phyloP scores from a whole-genome alignment of 2,113 vertebrate genomes.

The Phrynocephalus versicolor region DNA sequence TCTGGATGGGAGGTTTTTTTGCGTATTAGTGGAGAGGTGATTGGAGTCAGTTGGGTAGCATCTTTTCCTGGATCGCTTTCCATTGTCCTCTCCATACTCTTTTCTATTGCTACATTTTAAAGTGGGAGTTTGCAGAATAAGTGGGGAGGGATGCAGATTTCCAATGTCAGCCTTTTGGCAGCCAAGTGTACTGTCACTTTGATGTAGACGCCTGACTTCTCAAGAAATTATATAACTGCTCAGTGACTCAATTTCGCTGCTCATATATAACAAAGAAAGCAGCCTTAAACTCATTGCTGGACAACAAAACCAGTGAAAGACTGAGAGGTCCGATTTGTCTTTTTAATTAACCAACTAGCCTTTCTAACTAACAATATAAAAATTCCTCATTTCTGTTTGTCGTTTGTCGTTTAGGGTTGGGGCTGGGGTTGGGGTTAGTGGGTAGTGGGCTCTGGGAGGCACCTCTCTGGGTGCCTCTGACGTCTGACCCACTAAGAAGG shows the following conservation, averaged over 20 bases:
- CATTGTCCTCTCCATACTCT: constrained; percentile 37
- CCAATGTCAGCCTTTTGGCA: constrained; percentile 57
- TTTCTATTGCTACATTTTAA: background rate
- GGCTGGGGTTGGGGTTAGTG: too few relatives aligned
- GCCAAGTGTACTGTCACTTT: constrained; percentile 62
- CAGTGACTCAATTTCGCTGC: constrained; percentile 46
- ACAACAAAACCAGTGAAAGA: constrained; percentile 31
- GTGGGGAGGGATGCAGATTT: constrained; percentile 65
- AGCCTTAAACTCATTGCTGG: background rate
- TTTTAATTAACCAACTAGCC: constrained; percentile 13
- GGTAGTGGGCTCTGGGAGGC: too few relatives aligned
- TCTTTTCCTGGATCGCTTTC: background rate
- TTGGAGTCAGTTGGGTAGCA: rapidly evolving
- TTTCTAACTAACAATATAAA: background rate
- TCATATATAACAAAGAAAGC: constrained; percentile 45
- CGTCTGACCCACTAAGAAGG: too few relatives aligned
- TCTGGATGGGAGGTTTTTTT: background rate
- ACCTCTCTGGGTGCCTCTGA: too few relatives aligned
- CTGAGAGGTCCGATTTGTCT: background rate
- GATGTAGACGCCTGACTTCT: constrained; percentile 52
- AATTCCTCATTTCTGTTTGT: too few relatives aligned
- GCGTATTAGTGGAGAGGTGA: rapidly evolving
- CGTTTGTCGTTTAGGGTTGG: too few relatives aligned
- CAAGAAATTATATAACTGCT: constrained; percentile 60
- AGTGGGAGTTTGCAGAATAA: constrained; percentile 39